Evolutionary conservation across 2,797 vertebrate species (phyloP).

Genomic region (Urosaurus nigricauda): DNA sequence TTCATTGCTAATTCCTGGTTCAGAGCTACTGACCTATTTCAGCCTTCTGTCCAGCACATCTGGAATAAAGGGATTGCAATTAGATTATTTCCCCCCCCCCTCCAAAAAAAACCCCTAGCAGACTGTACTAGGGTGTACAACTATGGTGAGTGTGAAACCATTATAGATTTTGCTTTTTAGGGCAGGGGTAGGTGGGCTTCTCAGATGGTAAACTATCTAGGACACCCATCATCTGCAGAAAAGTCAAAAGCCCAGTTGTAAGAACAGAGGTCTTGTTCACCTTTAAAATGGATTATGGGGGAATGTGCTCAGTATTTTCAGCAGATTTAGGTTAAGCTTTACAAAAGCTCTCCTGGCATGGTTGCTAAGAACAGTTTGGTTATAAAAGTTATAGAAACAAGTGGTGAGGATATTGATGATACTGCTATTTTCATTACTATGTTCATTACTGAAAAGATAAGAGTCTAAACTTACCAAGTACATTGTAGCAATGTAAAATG

Average conservation of each 20-base stretch:
- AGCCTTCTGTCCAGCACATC: too few species aligned
- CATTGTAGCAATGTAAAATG: neutral
- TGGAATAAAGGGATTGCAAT: too few species aligned
- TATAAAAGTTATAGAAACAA: neutral
- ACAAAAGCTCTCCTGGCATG: neutral
- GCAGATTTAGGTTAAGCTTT: neutral
- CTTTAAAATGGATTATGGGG: neutral
- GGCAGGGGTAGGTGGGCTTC: neutral
- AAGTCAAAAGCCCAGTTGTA: neutral
- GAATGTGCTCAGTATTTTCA: neutral
- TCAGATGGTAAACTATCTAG: neutral
- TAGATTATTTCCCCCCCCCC: too few species aligned
- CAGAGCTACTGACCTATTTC: too few species aligned
- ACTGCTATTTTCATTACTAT: neutral
- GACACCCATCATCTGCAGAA: neutral
- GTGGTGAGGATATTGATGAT: neutral
- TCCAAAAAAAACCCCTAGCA: too few species aligned
- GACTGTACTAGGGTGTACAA: too few species aligned
- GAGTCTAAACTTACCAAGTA: neutral
- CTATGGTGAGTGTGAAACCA: too few species aligned
- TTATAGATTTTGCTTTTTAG: too few species aligned
- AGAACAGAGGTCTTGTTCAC: neutral
- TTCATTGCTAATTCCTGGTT: too few species aligned
- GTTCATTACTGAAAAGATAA: neutral
- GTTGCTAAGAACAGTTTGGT: neutral